phyloP scores from a whole-genome alignment of 2,797 vertebrate genomes.

The Rhincodon typus region DNA sequence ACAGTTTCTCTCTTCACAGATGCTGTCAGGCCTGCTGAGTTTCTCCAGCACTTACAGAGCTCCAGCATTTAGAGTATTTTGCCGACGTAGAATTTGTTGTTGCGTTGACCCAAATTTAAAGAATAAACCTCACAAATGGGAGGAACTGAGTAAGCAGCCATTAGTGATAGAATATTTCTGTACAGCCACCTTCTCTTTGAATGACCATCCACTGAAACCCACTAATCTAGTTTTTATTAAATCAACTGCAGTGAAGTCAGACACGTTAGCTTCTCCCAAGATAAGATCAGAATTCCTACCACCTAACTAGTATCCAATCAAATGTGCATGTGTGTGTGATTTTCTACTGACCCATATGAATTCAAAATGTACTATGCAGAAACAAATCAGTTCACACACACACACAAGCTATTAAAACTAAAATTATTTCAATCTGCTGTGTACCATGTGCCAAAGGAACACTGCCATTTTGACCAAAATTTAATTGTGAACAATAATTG shows the following conservation, averaged over 20 bases:
- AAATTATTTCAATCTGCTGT: conserved; percentile 11
- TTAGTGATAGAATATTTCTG: background rate
- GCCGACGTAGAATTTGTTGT: background rate
- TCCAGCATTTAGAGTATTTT: too few relatives aligned
- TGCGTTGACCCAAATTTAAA: background rate
- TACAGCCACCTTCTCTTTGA: background rate
- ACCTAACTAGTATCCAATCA: background rate
- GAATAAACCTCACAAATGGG: background rate
- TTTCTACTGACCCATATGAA: background rate
- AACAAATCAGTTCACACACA: conserved; percentile 16
- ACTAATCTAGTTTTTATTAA: background rate
- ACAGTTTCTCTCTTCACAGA: too few relatives aligned
- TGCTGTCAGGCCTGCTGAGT: too few relatives aligned
- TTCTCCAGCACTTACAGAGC: too few relatives aligned
- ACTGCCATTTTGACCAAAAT: background rate
- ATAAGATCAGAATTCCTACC: background rate
- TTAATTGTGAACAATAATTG: background rate
- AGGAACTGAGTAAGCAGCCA: background rate
- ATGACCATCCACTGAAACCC: background rate
- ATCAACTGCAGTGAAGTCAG: background rate
- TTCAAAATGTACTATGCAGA: background rate
- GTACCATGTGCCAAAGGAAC: background rate
- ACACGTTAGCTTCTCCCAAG: background rate
- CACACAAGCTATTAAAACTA: background rate
- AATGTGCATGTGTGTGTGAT: background rate